These are phyloP conservation scores for Anguilla obscura DNA, from an alignment of 2,797 vertebrate species.

Conservation along the genomic window DNA sequence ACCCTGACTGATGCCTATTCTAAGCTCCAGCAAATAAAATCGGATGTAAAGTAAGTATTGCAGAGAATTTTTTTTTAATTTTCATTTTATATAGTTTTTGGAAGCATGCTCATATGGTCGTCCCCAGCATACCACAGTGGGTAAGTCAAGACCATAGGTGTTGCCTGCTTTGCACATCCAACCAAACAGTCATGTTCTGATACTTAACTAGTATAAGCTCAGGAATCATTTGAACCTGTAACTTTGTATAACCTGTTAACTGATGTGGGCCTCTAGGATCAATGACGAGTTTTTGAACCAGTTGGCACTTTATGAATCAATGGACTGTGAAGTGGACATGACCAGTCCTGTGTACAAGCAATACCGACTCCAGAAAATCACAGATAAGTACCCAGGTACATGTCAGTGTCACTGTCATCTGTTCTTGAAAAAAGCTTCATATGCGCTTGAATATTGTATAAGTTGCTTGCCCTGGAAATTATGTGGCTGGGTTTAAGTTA, in stretches of 20 bases:
- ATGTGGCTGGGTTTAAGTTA: not conserved
- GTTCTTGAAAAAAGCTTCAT: not conserved
- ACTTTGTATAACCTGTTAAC: not conserved
- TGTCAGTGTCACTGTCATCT: not conserved
- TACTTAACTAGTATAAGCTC: not conserved
- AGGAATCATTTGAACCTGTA: not conserved
- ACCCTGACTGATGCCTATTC: constrained; percentile 77
- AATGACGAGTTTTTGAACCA: constrained; percentile 86
- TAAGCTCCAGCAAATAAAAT: constrained; percentile 72
- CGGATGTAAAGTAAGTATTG: constrained; percentile 77
- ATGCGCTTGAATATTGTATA: not conserved
- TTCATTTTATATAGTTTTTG: not conserved
- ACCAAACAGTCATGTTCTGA: not conserved
- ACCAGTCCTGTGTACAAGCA: constrained; percentile 82
- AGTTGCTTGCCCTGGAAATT: not conserved
- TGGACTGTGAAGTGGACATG: constrained; percentile 81
- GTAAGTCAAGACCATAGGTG: not conserved
- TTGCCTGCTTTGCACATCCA: not conserved
- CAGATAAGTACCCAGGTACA: constrained; percentile 82
- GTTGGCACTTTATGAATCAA: constrained; percentile 80
- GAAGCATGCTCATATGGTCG: not conserved
- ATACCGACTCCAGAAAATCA: constrained; percentile 82
- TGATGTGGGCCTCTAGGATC: constrained; percentile 69
- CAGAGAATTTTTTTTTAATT: not conserved
- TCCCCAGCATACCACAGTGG: not conserved